phyloP scores from a whole-genome alignment of 1,140 invertebrate genomes.

The Aphaenogaster ashmeadi region DNA sequence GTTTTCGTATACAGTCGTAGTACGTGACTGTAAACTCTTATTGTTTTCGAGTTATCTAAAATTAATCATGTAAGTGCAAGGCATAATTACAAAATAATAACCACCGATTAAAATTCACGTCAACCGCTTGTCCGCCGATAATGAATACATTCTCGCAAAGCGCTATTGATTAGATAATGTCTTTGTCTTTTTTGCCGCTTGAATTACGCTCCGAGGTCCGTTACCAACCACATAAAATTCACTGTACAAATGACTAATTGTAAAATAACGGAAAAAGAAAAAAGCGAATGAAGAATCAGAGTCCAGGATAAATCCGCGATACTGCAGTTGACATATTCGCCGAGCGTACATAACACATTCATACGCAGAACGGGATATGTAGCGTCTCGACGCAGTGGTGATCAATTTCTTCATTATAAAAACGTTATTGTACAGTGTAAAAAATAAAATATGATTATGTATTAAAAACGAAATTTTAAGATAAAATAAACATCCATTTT shows the following conservation, averaged over 20 bases:
- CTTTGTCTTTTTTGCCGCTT: slow-evolving; percentile 14
- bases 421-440: not conserved
- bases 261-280: slow-evolving; percentile 66
- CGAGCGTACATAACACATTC: slow-evolving; percentile 84
- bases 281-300: slow-evolving; percentile 69
- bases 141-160: slow-evolving; percentile 21
- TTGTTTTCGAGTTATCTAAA: slow-evolving; percentile 7
- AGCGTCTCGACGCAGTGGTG: slow-evolving; percentile 80
- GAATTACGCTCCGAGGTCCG: slow-evolving; percentile 24
- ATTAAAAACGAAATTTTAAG: not conserved
- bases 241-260: slow-evolving; percentile 57
- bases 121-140: not conserved
- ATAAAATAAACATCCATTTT: not conserved
- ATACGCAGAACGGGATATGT: slow-evolving; percentile 82
- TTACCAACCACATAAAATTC: slow-evolving; percentile 56
- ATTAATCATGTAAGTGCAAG: not conserved
- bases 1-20: not conserved
- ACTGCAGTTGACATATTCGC: slow-evolving; percentile 85
- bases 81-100: slow-evolving; percentile 36
- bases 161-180: slow-evolving; percentile 11
- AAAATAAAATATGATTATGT: not conserved
- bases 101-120: slow-evolving; percentile 40
- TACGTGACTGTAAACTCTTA: slow-evolving; percentile 12
- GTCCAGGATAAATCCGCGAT: slow-evolving; percentile 78
- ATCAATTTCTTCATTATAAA: slow-evolving; percentile 72